phyloP scores from a whole-genome alignment of 2,113 vertebrate species.

The Promerops cafer region DNA sequence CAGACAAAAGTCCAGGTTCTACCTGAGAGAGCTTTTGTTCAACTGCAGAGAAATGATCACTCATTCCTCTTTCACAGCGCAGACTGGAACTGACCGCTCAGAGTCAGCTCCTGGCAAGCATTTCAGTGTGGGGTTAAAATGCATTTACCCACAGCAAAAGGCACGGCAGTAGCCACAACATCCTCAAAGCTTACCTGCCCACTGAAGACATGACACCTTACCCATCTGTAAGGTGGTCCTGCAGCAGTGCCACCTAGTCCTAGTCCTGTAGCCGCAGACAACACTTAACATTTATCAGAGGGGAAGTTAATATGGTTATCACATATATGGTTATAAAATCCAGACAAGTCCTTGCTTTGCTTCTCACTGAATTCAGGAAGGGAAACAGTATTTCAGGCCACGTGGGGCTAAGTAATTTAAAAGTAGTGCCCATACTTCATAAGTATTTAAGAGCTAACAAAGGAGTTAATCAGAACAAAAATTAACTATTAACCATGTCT shows the following conservation, averaged over 20 bases:
- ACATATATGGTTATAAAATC: background rate
- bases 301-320: background rate
- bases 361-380: background rate
- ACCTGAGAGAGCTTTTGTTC: background rate
- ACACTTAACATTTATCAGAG: background rate
- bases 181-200: background rate
- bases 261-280: background rate
- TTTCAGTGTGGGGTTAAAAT: background rate
- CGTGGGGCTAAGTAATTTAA: background rate
- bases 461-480: background rate
- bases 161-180: accelerated
- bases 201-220: accelerated
- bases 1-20: background rate
- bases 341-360: background rate
- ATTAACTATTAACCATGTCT: accelerated
- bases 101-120: background rate
- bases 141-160: background rate
- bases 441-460: background rate
- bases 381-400: background rate
- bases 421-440: background rate
- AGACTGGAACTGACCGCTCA: background rate
- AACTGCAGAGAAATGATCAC: background rate
- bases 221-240: background rate
- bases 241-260: background rate
- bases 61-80: background rate